Evolutionary conservation across 2,797 vertebrate genomes (phyloP), one percentile per base, ranked within the genome.

Genomic region (Sebastes matsubarae): DNA sequence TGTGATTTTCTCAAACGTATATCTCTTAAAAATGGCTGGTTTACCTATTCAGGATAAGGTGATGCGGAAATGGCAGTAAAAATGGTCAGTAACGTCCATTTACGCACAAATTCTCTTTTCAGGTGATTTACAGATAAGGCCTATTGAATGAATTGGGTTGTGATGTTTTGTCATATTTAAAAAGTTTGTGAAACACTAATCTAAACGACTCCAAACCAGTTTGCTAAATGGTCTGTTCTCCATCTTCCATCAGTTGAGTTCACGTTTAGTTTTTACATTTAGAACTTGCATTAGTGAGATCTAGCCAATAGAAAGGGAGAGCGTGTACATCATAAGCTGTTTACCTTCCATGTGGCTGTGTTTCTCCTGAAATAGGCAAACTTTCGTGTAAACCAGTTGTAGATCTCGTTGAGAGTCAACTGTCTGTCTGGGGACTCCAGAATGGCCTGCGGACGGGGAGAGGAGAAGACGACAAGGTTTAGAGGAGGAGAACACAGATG

Each of bases 321-420:
- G 36, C 4, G 42, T 34, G 29, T 10, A 6, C 34, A 29, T 60
- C 18, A 2, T 30, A n/a, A n/a, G 65, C 18, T 30, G 42, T 88
- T 96, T 95, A 99, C 98, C 98, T 99, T 99, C 98, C 98, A 99
- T 85, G 98, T 99, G 89, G 98, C 98, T 9, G 98, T 99, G 95
- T 99, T 99, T 95, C 98, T 98, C 94, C 98, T 97, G 96, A 99
- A 99, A 93, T 99, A 99, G 92, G 98, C 98, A 67, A 99, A 99
- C 97, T 99, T 99, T 94, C 98, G 95, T 25, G 98, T 99, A 96
- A 99, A 99, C 98, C 98, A 99, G 96, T 99, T 99, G 91, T 99
- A 99, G 94, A 99, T 99, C 93, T 99, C 98, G 22, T 99, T 99
- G 92, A 99, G 95, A 76, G 98, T 99, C 96, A 99, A 96, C 96